Evolutionary conservation across 2,113 vertebrate genomes (phyloP).

Genomic region (Paramormyrops kingsleyae): DNA sequence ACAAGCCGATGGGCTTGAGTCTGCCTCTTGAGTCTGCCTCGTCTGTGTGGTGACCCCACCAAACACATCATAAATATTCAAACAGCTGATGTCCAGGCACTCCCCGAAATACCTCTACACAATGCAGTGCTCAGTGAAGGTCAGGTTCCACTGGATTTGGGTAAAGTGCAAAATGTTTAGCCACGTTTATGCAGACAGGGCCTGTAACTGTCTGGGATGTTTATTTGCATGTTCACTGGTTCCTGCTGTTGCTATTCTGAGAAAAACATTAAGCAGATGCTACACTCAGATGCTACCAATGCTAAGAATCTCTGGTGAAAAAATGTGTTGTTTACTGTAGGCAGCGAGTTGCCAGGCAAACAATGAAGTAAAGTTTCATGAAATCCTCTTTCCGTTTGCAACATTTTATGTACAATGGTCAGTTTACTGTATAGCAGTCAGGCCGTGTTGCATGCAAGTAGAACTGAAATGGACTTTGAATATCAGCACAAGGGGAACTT

Average conservation of each 20-base stretch:
- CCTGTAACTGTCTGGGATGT: slow-evolving; percentile 4
- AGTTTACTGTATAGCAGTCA: background rate
- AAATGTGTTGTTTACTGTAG: background rate
- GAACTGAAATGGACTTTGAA: background rate
- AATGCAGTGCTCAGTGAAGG: background rate
- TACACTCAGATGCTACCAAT: background rate
- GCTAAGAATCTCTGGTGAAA: background rate
- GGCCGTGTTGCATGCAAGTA: background rate
- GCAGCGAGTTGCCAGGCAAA: background rate
- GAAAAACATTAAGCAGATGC: slow-evolving; percentile 31
- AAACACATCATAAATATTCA: slow-evolving; percentile 17
- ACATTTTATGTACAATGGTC: background rate
- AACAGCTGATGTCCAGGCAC: background rate
- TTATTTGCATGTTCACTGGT: slow-evolving; percentile 40
- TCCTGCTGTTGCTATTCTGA: background rate
- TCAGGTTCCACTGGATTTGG: background rate
- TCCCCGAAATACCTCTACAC: slow-evolving; percentile 9
- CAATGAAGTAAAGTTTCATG: background rate
- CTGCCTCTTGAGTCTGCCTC: slow-evolving; percentile 13
- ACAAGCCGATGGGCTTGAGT: slow-evolving; percentile 18
- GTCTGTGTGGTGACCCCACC: background rate
- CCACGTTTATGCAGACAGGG: background rate
- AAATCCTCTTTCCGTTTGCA: background rate
- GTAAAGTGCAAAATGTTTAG: background rate
- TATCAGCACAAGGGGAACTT: background rate